A percentile compares a stretch with the other conserved stretches of the same genome.
These are phyloP conservation scores for Barnardius zonarius DNA, from an alignment of 2,113 vertebrate genomes.

Conservation along the genomic window DNA sequence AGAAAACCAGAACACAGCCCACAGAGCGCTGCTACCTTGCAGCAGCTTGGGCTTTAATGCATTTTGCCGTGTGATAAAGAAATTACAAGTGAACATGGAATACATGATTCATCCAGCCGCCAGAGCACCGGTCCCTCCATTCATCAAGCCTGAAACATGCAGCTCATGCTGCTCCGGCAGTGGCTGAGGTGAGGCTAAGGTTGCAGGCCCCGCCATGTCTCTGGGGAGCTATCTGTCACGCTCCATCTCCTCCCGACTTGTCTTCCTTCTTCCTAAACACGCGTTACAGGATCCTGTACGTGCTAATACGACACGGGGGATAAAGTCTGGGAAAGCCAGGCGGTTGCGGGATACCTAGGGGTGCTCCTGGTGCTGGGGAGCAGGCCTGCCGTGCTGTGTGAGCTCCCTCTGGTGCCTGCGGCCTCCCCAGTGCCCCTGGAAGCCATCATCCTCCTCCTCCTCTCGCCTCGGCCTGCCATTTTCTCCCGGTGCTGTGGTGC, in stretches of 20 bases:
- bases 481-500: not conserved
- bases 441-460: not conserved
- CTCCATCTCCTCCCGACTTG: not conserved
- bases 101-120: not conserved
- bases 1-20: not conserved
- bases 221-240: not conserved
- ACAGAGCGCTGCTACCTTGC: not conserved
- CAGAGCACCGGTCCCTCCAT: not conserved
- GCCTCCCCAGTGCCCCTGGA: not conserved
- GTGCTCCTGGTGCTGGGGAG: rapidly evolving
- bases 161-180: not conserved
- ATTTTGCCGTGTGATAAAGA: not conserved
- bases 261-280: not conserved
- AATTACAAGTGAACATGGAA: not conserved
- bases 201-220: not conserved
- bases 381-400: rapidly evolving
- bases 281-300: not conserved
- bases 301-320: rapidly evolving
- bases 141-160: not conserved
- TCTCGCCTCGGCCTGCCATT: not conserved
- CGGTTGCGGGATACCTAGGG: not conserved
- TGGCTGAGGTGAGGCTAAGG: not conserved
- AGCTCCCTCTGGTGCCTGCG: not conserved
- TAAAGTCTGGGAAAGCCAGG: not conserved
- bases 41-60: not conserved